phyloP scores from a whole-genome alignment of 2,888 invertebrate species.

The Netelia inedita region DNA sequence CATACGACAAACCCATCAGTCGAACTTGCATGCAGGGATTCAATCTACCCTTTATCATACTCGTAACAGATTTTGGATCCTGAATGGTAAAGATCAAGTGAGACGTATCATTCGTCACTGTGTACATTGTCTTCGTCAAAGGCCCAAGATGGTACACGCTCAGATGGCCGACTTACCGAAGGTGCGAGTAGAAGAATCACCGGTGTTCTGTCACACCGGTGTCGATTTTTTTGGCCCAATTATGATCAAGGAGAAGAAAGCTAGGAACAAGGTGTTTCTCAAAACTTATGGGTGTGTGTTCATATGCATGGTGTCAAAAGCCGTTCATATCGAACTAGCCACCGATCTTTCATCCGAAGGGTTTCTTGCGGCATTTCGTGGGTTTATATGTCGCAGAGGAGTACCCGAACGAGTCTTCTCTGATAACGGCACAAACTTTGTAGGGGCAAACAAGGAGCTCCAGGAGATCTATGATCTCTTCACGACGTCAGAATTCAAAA shows the following conservation, averaged over 20 bases:
- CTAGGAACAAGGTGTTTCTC: constrained; percentile 22
- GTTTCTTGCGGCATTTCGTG: constrained; percentile 57
- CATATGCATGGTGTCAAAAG: constrained; percentile 58
- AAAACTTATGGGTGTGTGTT: constrained; percentile 53
- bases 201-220: constrained; percentile 42
- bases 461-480: constrained; percentile 47
- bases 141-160: constrained; percentile 21
- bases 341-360: constrained; percentile 56
- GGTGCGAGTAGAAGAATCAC: constrained; percentile 34
- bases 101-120: constrained; percentile 32
- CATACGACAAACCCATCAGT: constrained; percentile 21
- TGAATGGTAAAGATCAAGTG: constrained; percentile 46
- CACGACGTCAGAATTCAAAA: constrained; percentile 37
- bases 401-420: constrained; percentile 52
- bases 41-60: constrained; percentile 29
- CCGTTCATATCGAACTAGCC: constrained; percentile 53
- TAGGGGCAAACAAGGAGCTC: constrained; percentile 64
- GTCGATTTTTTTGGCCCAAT: constrained; percentile 59
- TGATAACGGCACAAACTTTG: constrained; percentile 65
- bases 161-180: constrained; percentile 45
- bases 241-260: constrained; percentile 45
- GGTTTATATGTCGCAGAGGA: constrained; percentile 58
- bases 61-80: constrained; percentile 37
- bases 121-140: constrained; percentile 40
- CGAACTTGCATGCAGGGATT: constrained; percentile 36